A percentile compares a stretch with the other conserved stretches of the same genome.
Conservation (phyloP, 2,797 vertebrate species). For the Miopithecus talapoin region DNA sequence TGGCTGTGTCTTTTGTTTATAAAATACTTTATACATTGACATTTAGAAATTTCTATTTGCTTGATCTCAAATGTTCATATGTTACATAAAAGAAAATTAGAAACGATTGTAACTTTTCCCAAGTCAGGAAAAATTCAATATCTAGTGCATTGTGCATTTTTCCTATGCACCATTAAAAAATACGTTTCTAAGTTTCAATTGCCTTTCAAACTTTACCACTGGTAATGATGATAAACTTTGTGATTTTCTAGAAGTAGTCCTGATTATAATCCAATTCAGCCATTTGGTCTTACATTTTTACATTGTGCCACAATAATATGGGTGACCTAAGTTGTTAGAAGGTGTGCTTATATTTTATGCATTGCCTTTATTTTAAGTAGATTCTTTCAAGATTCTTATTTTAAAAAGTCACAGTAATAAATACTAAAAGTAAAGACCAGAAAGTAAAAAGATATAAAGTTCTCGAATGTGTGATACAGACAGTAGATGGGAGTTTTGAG, state of each 20-base stretch:
- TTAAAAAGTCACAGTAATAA: constrained; percentile 64
- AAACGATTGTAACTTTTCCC: constrained; percentile 71
- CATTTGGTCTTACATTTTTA: constrained; percentile 73
- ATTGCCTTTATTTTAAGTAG: constrained; percentile 69
- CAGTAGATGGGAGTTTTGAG: constrained; percentile 60
- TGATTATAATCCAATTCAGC: constrained; percentile 66
- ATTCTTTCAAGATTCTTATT: constrained; percentile 68
- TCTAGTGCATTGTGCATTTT: constrained; percentile 55
- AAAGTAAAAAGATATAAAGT: constrained; percentile 63
- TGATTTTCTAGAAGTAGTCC: constrained; percentile 70
- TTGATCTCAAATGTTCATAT: constrained; percentile 77
- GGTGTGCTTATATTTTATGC: constrained; percentile 58
- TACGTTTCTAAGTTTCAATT: constrained; percentile 62
- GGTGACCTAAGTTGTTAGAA: constrained; percentile 68
- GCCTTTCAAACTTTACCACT: constrained; percentile 59
- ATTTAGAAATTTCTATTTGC: constrained; percentile 81
- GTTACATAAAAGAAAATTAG: constrained; percentile 78
- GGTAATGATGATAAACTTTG: constrained; percentile 69
- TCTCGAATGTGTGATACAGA: constrained; percentile 34
- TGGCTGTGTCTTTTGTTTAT: constrained; percentile 82
- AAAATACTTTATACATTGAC: constrained; percentile 79
- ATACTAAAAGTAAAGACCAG: constrained; percentile 54
- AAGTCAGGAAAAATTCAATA: constrained; percentile 72
- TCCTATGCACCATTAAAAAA: constrained; percentile 58
- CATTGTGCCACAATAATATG: constrained; percentile 62